Evolutionary conservation across 1,140 invertebrate species (phyloP), one percentile per base, ranked within the genome.

Genomic region (Dendroctonus ponderosae): DNA sequence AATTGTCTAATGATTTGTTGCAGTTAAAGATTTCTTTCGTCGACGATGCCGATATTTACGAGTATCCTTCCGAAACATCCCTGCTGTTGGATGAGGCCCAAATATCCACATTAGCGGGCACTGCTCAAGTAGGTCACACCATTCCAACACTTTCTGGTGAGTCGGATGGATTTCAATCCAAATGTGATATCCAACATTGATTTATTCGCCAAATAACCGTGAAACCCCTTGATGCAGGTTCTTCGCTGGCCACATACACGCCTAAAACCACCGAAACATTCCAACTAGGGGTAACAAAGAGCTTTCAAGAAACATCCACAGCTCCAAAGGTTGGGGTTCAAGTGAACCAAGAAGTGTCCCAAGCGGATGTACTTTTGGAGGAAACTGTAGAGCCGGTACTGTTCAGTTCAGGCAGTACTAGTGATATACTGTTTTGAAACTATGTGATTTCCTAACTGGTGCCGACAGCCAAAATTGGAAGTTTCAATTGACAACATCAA

Each of bases 11-110:
- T 26, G 26, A 26, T 57, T 71, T 70, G 14, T 77, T 74, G 8
- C 84, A 93, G 91, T 81, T 92, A 76, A 90, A 87, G 77, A 91
- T 94, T 75, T 88, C 90, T 69, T 94, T 94, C 79, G 88, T 93
- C 75, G 91, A 94, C 76, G 85, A 85, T 43, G 86, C 89, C 38
- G 85, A 86, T 60, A 90, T 90, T 43, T 93, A 91, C 80, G 91
- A 93, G 79, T 94, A 94, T 78, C 91, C 91, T 48, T 92, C 91
- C 66, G 92, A 94, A 80, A 84, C 86, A 49, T 93, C 91, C 50
- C 79, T 88, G 71, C 79, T 90, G 57, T 83, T 87, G 74, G 87
- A 87, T 69, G 87, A 89, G 40, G 41, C 54, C 7, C 59, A 68
- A 7, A 38, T 57, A 3, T 49, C 69, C 6, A 40, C 68, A 6